Conservation (phyloP, 2,888 invertebrate genomes). For the Petrolisthes manimaculis region DNA sequence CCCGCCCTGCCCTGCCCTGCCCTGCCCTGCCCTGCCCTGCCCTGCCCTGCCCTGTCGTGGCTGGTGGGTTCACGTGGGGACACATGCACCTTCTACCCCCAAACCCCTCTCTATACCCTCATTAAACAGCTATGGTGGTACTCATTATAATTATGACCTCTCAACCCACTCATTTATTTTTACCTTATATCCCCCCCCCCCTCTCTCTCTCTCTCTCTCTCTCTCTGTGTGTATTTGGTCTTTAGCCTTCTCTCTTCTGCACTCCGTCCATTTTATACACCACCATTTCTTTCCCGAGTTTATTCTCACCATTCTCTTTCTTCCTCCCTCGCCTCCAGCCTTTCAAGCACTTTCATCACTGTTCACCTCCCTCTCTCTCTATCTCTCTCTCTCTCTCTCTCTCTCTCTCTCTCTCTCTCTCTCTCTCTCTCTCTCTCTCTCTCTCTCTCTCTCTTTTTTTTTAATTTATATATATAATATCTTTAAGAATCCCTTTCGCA, state of each 20-base stretch:
- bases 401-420: not conserved
- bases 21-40: not conserved
- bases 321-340: not conserved
- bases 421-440: not conserved
- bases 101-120: not conserved
- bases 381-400: no score
- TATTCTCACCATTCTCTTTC: not conserved
- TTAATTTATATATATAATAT: not conserved
- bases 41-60: not conserved
- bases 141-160: not conserved
- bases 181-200: no score
- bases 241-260: not conserved
- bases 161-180: conserved; percentile 4
- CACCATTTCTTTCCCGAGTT: not conserved
- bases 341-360: not conserved
- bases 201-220: not conserved
- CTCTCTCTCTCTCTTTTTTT: not conserved
- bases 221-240: not conserved
- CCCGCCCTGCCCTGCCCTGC: not conserved
- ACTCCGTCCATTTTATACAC: not conserved
- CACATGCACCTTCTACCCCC: not conserved
- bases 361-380: no score
- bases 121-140: not conserved
- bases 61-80: not conserved
- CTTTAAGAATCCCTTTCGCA: not conserved